Base-by-base conservation (phyloP, 2,888 invertebrate genomes). In the Eupithecia subumbrata region DNA sequence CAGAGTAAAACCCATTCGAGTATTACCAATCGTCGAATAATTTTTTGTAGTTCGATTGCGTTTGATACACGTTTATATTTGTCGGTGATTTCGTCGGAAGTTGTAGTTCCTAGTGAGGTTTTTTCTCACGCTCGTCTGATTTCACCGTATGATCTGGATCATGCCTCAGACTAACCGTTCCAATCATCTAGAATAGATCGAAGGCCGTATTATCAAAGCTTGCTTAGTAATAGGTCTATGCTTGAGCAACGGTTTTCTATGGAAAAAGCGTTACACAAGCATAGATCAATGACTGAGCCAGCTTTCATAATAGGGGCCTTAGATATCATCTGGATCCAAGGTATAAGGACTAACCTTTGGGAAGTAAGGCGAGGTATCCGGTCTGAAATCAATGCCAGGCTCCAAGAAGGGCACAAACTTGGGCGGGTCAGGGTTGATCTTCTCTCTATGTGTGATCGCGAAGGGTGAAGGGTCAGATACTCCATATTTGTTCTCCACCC, bases 401-500 rank as follows among this genome's bases (percentile, higher is more conserved):
- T 97, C 96, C 69, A 98, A 91, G 84, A 97, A 97, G 0, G 98
- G 97, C 83, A 96, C 96, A 89, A 97, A 97, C 86, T 97, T 97
- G 0, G 97, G 97, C 73, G 97, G 96, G 71, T 97, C 97, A 0
- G 97, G 97, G 86, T 97, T 96, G 30, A 98, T 93, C 87, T 97
- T 97, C 75, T 97, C 96, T 79, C 98, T 96, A 87, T 97, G 97
- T 0, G 98, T 98, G 84, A 97, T 95, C 2, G 98, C 98, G 87
- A 97, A 97, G 0, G 99, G 99, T 75, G 99, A 99, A 0, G 99
- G 99, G 88, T 99, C 99, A 91, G 98, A 98, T 81, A 99, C 96
- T 66, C 99, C 99, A 89, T 97, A 98, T 89, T 98, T 98, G 94
- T 99, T 99, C 90, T 99, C 99, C 4, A 99, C 99, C 56, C 99